phyloP scores from a whole-genome alignment of 2,113 vertebrate species.

The Dipodomys merriami region DNA sequence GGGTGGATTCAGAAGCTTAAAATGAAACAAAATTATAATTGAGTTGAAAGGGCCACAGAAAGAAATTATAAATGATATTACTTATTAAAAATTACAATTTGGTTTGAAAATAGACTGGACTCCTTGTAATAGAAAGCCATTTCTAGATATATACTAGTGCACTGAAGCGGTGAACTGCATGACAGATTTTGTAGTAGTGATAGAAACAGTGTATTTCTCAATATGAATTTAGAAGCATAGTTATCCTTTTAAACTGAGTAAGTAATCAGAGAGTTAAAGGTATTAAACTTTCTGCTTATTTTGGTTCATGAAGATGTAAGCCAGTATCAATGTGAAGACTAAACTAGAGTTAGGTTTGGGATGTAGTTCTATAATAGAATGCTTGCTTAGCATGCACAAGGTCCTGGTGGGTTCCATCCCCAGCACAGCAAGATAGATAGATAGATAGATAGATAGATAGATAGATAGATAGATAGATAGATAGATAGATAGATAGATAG shows the following conservation, averaged over 20 bases:
- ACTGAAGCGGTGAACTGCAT: background rate
- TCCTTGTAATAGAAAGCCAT: background rate
- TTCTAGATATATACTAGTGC: background rate
- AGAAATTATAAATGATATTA: background rate
- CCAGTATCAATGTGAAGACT: conserved; percentile 12
- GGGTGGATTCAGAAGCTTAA: background rate
- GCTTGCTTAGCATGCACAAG: background rate
- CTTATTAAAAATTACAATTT: conserved; percentile 31
- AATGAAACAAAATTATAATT: background rate
- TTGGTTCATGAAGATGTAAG: background rate
- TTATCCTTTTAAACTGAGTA: background rate
- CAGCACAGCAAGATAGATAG: background rate
- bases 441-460: background rate
- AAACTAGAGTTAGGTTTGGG: background rate
- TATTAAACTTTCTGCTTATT: background rate
- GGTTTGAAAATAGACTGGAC: background rate
- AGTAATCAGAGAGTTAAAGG: background rate
- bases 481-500: background rate
- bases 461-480: background rate
- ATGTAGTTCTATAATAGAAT: background rate
- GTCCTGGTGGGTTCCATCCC: background rate
- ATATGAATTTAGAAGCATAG: background rate
- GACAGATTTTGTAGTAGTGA: background rate
- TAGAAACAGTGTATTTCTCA: conserved; percentile 4
- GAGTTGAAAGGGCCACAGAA: background rate